phyloP scores from a whole-genome alignment of 2,797 vertebrate species.

The Notoglanidium macrostoma region DNA sequence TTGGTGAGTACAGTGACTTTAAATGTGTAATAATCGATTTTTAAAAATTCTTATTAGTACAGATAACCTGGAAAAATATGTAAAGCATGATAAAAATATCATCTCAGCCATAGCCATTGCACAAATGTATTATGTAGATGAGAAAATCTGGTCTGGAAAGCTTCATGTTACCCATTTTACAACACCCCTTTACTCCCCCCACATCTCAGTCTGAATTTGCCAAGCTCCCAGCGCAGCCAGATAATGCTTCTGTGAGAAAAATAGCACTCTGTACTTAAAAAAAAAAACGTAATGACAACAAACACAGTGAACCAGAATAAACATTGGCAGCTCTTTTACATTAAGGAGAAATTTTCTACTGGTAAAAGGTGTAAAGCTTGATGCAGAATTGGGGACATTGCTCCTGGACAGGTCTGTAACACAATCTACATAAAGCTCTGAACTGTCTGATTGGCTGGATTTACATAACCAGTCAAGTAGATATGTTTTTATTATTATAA shows the following conservation, averaged over 20 bases:
- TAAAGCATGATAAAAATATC: background rate
- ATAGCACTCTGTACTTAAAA: background rate
- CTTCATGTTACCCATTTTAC: background rate
- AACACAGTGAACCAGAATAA: background rate
- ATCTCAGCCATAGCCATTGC: background rate
- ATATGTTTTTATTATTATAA: background rate
- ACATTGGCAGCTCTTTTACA: background rate
- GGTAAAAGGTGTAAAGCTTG: background rate
- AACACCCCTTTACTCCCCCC: background rate
- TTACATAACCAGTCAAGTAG: background rate
- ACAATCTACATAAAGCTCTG: background rate
- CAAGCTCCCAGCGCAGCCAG: background rate
- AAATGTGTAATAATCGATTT: background rate
- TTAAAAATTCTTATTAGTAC: background rate
- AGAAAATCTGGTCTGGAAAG: background rate
- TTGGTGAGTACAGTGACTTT: slow-evolving; percentile 69
- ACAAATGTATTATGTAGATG: background rate
- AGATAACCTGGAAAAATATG: background rate
- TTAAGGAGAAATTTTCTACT: background rate
- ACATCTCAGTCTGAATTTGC: background rate
- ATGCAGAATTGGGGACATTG: background rate
- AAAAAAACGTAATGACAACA: background rate
- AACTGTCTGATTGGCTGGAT: background rate
- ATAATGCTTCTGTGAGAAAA: background rate
- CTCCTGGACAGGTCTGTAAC: background rate